phyloP scores from a whole-genome alignment of 23 tunicate genomes.

The Trididemnum clinides region DNA sequence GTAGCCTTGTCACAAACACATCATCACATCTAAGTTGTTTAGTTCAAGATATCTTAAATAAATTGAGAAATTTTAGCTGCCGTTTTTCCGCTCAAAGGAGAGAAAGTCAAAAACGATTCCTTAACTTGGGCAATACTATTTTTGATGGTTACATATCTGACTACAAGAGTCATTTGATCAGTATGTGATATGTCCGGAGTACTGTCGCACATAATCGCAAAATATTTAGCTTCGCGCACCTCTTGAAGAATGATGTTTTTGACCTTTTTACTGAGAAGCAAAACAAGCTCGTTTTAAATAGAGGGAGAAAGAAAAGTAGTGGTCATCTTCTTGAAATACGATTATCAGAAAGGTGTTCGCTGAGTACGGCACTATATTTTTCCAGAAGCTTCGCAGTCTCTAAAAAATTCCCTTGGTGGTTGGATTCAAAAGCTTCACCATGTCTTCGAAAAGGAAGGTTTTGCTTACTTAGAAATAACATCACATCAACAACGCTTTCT shows the following conservation, averaged over 20 bases:
- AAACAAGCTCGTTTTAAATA: too few species aligned
- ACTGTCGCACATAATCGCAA: constrained; percentile 62
- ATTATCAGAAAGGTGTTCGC: too few species aligned
- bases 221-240: too few species aligned
- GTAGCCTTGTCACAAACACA: too few species aligned
- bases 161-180: constrained; percentile 57
- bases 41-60: constrained; percentile 53
- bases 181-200: constrained; percentile 64
- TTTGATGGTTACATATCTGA: constrained; percentile 60
- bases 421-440: too few species aligned
- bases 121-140: constrained; percentile 56
- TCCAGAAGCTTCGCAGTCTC: constrained; percentile 4
- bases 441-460: too few species aligned
- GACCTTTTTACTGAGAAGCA: too few species aligned
- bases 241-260: too few species aligned
- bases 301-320: constrained; percentile 49
- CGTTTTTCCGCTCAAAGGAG: constrained; percentile 56
- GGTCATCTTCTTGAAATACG: constrained; percentile 42
- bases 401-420: too few species aligned
- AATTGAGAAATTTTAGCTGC: constrained; percentile 62
- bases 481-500: too few species aligned
- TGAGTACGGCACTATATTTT: constrained; percentile 8
- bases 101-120: constrained; percentile 57
- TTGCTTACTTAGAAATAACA: too few species aligned
- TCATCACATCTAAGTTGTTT: too few species aligned